phyloP scores from a whole-genome alignment of 2,888 invertebrate species.

The Campaea margaritaria region DNA sequence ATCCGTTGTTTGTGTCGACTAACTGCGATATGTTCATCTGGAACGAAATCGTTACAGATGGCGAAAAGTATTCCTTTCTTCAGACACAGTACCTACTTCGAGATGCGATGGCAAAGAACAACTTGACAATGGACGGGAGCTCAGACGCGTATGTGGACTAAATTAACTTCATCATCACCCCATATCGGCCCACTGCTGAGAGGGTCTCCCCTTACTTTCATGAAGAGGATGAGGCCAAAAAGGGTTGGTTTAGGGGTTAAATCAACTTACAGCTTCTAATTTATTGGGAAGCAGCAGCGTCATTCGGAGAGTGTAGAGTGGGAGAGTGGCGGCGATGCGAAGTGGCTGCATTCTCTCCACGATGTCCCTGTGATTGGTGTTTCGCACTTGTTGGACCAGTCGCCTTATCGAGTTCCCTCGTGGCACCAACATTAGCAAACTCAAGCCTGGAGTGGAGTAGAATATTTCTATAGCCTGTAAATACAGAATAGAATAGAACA shows the following conservation, averaged over 20 bases:
- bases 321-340: conserved; percentile 69
- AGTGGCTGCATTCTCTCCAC: conserved; percentile 52
- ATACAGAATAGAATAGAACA: too few relatives aligned
- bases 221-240: too few relatives aligned
- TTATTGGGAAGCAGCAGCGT: conserved; percentile 75
- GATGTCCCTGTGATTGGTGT: conserved; percentile 52
- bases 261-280: conserved; percentile 64
- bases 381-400: conserved; percentile 52
- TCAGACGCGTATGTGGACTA: not conserved
- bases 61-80: too few relatives aligned
- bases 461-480: conserved; percentile 74
- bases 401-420: conserved; percentile 57
- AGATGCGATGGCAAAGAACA: too few relatives aligned
- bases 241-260: too few relatives aligned
- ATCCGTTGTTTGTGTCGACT: conserved; percentile 46
- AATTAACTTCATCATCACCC: too few relatives aligned
- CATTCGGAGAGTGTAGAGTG: conserved; percentile 78
- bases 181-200: too few relatives aligned
- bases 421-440: conserved; percentile 69
- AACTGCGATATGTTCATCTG: conserved; percentile 72
- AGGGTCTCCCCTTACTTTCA: too few relatives aligned
- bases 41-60: conserved; percentile 24
- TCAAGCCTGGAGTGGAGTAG: conserved; percentile 69
- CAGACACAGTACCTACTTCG: too few relatives aligned
- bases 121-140: too few relatives aligned